A percentile compares a stretch with the other conserved stretches of the same genome.
phyloP scores from a whole-genome alignment of 2,113 vertebrate species.

The Coregonus clupeaformis region DNA sequence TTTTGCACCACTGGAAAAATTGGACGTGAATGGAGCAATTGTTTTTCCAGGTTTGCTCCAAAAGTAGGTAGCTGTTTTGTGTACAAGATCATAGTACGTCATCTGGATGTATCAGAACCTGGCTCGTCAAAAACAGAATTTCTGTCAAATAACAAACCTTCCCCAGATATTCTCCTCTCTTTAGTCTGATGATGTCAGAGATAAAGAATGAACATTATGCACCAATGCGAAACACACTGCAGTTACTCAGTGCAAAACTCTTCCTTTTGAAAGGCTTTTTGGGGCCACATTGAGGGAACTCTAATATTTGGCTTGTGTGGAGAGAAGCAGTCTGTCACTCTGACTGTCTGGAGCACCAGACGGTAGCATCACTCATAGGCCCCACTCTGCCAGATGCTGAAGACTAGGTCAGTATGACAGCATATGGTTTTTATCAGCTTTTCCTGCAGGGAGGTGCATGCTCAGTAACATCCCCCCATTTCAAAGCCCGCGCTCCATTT shows the following conservation, averaged over 20 bases:
- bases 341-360: constrained; percentile 68
- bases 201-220: background rate
- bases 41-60: background rate
- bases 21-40: background rate
- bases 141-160: background rate
- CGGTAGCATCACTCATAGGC: constrained; percentile 64
- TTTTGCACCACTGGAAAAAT: background rate
- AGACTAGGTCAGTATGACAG: constrained; percentile 72
- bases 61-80: background rate
- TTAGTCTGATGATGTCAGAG: constrained; percentile 3
- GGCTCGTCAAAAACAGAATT: background rate
- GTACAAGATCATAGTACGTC: background rate
- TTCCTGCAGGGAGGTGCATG: constrained; percentile 70
- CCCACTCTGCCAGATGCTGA: constrained; percentile 73
- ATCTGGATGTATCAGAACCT: background rate
- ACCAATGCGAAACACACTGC: background rate
- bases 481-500: constrained; percentile 51
- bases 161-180: background rate
- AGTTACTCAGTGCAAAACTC: background rate
- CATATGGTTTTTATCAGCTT: constrained; percentile 82
- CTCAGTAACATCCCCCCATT: constrained; percentile 69
- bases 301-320: constrained; percentile 21
- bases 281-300: constrained; percentile 1
- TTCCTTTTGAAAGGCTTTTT: background rate
- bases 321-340: constrained; percentile 49